Evolutionary conservation across 2,113 vertebrate species (phyloP).

Genomic region (Pseudorhombus dupliciocellatus): DNA sequence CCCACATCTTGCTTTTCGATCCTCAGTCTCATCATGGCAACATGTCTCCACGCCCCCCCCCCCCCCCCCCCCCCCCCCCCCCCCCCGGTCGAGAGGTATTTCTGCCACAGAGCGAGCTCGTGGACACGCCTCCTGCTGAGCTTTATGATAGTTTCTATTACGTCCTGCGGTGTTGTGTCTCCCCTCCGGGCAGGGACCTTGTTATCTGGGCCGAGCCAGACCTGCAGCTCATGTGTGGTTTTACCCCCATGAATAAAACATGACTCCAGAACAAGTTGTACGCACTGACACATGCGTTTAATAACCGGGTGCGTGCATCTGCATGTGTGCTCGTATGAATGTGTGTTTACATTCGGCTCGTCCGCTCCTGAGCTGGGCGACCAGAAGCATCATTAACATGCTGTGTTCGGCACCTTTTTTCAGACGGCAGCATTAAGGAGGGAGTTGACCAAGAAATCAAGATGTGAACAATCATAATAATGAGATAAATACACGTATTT

Average conservation of each 20-base stretch:
- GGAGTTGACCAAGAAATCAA: no score
- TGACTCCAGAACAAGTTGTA: conserved; percentile 40
- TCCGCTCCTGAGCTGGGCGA: background rate
- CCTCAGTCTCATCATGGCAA: conserved; percentile 5
- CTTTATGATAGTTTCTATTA: conserved; percentile 75
- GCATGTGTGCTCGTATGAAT: background rate
- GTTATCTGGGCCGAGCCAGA: conserved; percentile 78
- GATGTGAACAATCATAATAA: no score
- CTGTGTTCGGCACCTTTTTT: background rate
- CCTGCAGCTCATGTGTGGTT: conserved; percentile 66
- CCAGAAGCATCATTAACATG: conserved; percentile 7
- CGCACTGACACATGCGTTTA: conserved; percentile 39
- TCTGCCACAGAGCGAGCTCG: conserved; percentile 49
- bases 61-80: background rate
- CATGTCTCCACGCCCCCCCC: background rate
- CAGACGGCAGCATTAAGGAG: background rate
- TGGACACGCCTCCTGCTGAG: conserved; percentile 72
- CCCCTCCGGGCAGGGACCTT: conserved; percentile 70
- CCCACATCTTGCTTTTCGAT: background rate
- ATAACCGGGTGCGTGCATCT: conserved; percentile 8
- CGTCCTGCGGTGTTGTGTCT: conserved; percentile 72
- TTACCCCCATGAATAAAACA: conserved; percentile 78
- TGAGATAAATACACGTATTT: no score
- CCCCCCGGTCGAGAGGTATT: conserved; percentile 52
- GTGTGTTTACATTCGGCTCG: background rate